Percentiles rank a stretch among this genome's conserved stretches.
phyloP scores from a whole-genome alignment of 2,888 invertebrate genomes.

The Rhogogaster chlorosoma region DNA sequence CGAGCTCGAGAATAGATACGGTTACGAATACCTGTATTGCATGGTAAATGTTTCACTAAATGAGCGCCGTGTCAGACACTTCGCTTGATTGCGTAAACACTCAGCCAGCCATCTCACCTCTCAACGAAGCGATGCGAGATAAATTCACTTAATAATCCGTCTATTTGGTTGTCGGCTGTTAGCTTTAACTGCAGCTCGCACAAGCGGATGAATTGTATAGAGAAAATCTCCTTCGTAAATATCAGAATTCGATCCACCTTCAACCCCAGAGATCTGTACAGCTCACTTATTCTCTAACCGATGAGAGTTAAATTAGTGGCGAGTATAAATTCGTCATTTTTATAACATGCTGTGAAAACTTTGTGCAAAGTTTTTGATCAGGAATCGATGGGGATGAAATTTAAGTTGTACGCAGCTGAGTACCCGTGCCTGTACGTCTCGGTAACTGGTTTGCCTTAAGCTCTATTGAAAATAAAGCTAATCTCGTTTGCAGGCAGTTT shows the following conservation, averaged over 20 bases:
- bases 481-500: conserved; percentile 47
- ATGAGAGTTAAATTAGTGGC: not conserved
- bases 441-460: conserved; percentile 45
- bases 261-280: not conserved
- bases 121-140: conserved; percentile 6
- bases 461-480: conserved; percentile 48
- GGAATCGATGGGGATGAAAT: conserved; percentile 37
- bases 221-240: not conserved
- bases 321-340: not conserved
- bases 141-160: conserved; percentile 32
- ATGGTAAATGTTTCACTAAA: conserved; percentile 30
- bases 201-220: not conserved
- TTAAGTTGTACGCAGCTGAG: conserved; percentile 25
- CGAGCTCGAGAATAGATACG: conserved; percentile 19
- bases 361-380: not conserved
- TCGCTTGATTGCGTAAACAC: conserved; percentile 14
- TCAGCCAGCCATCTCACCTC: not conserved
- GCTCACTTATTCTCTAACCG: not conserved
- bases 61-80: conserved; percentile 27
- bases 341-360: not conserved
- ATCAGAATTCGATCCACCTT: not conserved
- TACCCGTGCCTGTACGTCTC: not conserved
- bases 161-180: not conserved
- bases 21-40: conserved; percentile 17
- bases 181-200: not conserved